Evolutionary conservation across 2,797 vertebrate genomes (phyloP).

Genomic region (Sardinella longiceps): DNA sequence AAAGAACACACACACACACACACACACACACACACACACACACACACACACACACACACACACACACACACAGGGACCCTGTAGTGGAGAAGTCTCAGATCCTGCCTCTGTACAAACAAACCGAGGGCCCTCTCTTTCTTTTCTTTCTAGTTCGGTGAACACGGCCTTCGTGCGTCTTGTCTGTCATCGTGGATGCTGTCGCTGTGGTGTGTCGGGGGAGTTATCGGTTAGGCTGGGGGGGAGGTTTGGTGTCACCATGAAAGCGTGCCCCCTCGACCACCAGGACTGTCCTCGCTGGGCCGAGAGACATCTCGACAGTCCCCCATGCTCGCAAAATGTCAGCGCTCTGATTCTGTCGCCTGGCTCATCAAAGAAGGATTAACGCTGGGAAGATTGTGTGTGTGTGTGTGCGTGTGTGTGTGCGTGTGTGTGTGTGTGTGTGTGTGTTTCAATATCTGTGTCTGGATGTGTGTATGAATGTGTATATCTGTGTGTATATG

Average conservation of each 20-base stretch:
- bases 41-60: too few relatives aligned
- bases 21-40: too few relatives aligned
- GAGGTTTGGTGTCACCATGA: background rate
- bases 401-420: background rate
- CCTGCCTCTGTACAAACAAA: background rate
- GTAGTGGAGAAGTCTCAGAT: background rate
- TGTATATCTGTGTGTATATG: too few relatives aligned
- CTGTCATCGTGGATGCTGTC: background rate
- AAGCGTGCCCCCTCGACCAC: background rate
- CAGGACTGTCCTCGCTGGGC: background rate
- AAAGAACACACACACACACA: too few relatives aligned
- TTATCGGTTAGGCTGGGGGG: background rate
- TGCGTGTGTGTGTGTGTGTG: background rate
- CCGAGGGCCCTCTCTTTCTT: background rate
- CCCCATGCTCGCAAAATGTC: background rate
- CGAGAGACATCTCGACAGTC: background rate
- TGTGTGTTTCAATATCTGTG: background rate
- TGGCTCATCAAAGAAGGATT: background rate
- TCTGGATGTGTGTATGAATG: too few relatives aligned
- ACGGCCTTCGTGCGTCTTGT: background rate
- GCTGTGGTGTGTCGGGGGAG: background rate
- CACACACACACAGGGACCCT: background rate
- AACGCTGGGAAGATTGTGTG: background rate
- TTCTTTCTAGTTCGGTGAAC: background rate
- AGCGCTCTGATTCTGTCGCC: background rate